phyloP scores from a whole-genome alignment of 2,888 invertebrate species.

The Lepidonotus clava region DNA sequence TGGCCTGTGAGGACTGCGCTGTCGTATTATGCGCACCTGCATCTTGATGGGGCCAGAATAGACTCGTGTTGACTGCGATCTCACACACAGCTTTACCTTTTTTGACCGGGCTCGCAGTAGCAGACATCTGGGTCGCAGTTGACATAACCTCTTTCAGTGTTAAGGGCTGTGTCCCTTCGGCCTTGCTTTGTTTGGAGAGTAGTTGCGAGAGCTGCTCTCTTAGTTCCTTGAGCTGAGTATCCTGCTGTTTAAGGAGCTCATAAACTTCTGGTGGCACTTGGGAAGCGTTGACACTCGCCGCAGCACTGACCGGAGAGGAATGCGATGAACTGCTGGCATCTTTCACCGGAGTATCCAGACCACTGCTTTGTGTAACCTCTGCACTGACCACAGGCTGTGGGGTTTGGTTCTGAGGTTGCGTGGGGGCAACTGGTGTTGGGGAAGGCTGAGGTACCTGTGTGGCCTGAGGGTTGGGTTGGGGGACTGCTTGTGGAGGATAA shows the following conservation, averaged over 20 bases:
- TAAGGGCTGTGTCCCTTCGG: background rate
- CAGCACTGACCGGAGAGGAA: background rate
- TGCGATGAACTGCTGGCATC: background rate
- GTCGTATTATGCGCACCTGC: background rate
- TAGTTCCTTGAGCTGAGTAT: constrained; percentile 74
- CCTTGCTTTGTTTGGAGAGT: constrained; percentile 66
- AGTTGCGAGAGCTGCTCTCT: constrained; percentile 76
- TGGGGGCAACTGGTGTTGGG: background rate
- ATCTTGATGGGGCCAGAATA: background rate
- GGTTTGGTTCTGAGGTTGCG: background rate
- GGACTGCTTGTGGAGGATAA: too few species aligned
- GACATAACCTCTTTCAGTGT: background rate
- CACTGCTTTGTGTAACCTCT: background rate
- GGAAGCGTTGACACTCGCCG: background rate
- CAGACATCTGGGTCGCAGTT: constrained; percentile 33
- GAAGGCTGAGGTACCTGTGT: background rate
- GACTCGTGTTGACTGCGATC: constrained; percentile 71
- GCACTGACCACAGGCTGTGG: background rate
- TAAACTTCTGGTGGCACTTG: constrained; percentile 71
- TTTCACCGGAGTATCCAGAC: background rate
- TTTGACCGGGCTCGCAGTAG: background rate
- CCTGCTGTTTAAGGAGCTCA: constrained; percentile 74
- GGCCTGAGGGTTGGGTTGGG: background rate
- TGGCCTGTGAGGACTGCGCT: background rate
- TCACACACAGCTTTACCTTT: constrained; percentile 54